phyloP scores from a whole-genome alignment of 2,888 invertebrate species.

The Erebia ligea region DNA sequence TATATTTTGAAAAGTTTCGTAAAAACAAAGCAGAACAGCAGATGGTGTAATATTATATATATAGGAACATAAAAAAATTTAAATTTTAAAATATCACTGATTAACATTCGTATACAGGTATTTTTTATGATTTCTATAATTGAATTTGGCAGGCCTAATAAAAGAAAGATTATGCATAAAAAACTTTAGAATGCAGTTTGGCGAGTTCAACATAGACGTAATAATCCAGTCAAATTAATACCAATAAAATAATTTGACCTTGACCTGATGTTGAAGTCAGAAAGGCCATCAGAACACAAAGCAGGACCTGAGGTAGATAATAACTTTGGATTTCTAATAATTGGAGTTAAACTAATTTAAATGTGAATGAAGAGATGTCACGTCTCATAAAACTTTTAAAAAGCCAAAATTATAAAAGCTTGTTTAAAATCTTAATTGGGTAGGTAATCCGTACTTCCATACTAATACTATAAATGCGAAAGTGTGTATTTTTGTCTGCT shows the following conservation, averaged over 20 bases:
- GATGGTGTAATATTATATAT: background rate
- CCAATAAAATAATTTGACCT: background rate
- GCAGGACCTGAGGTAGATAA: background rate
- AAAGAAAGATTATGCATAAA: background rate
- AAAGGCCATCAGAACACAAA: background rate
- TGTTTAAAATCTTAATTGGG: too few relatives aligned
- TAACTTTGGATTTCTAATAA: background rate
- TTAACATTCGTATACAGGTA: background rate
- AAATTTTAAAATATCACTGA: background rate
- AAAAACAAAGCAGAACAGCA: background rate
- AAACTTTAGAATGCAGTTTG: background rate
- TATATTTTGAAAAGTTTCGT: background rate
- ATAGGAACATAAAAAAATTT: background rate
- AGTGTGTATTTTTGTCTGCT: too few relatives aligned
- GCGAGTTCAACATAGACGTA: background rate
- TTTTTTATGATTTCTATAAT: background rate
- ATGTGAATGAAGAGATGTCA: too few relatives aligned
- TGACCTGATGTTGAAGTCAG: background rate
- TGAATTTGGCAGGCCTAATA: background rate
- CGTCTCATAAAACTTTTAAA: too few relatives aligned
- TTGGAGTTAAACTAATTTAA: too few relatives aligned
- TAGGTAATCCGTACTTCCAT: too few relatives aligned
- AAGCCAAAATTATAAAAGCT: too few relatives aligned
- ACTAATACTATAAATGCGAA: too few relatives aligned
- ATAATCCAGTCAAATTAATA: background rate